Base-by-base conservation (phyloP, 2,113 vertebrate species). In the Chaenogobius annularis region DNA sequence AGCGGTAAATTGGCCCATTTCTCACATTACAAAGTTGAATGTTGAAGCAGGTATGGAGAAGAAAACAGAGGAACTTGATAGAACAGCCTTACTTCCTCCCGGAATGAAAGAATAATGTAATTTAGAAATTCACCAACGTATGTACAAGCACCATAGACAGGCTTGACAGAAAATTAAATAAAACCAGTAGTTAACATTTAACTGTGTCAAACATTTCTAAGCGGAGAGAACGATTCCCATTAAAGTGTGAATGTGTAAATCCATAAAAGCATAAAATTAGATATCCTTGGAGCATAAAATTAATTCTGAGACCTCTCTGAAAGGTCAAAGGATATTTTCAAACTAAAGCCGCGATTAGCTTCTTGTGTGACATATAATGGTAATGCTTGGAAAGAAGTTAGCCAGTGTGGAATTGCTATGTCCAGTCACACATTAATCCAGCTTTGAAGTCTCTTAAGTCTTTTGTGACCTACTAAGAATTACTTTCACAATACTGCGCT, bases 201-300 rank as follows among this genome's bases (percentile, higher is more conserved):
- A 67, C 70, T 78, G 68, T 79, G 26, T 64, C 78, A 65, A 67
- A 69, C 62, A 77, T 85, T 80, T 56, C 56, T 74, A 67, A 87
- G 68, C 74, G 82, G 75, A 81, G 81, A 85, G 80, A 85, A 88
- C 86, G 83, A 69, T 84, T 89, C 88, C 85, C 82, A 85, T 89
- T 91, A 89, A 89, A 86, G 82, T 77, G 46, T 70, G 75, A 88
- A 87, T 85, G 85, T 89, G 73, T 88, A 86, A 86, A 77, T 85
- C 83, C 80, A 69, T 83, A 91, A 90, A 89, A 88, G 83, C 90
- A 92, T 89, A 89, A 91, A 91, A 92, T 91, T 84, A 91, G 88
- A 91, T 89, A 89, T 87, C 87, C 78, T 79, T 84, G 81, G 87
- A 91, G 85, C 89, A 89, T 89, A 89, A 90, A 89, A 93, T 92